Evolutionary conservation across 2,797 vertebrate genomes (phyloP), one percentile per base, ranked within the genome.

Genomic region (Pelochelys cantorii): DNA sequence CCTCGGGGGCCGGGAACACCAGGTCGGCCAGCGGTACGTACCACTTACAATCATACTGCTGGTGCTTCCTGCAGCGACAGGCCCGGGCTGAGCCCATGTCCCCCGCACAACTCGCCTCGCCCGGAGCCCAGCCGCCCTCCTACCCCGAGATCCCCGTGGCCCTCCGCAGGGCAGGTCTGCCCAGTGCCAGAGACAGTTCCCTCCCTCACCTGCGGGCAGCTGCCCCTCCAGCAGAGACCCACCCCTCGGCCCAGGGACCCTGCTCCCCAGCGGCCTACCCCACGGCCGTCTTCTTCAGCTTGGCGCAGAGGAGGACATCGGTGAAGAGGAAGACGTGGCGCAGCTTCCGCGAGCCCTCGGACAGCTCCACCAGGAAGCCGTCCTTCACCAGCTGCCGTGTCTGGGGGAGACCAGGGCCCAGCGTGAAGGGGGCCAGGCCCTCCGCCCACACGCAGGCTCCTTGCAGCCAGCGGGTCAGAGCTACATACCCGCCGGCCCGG

Each of bases 41-140:
- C 99, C 99, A 99, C 97, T 99, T 99, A 95, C 99, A 99, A 97
- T 99, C 99, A 1, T 99, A 99, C 90, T 99, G 99, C 98, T 99
- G 99, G 89, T 99, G 98, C 92, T 98, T 99, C 95, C 99, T 99
- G 95, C 8, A 2, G 90, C 25, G 0, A 55, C 60, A 4, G 0
- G 2, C 0, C 0, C 62, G 31, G 0, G 1, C 71, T 90, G 85
- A 89, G 48, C 2, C 59, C 68, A 1, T 7, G 82, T 87, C 57
- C 48, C 75, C 23, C 11, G 42, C 11, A 22, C 3, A 8, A 31
- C 31, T 7, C 9, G 65, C 31, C 15, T 8, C 10, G 65, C 29
- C 7, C 17, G 7, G 17, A n/a, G 59, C 57, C 57, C 57, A 5
- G 10, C 13, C 60, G 7, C 60, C 60, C 60, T 13, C 14, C 29